These are phyloP conservation scores for Isurus oxyrinchus DNA, from an alignment of 2,113 vertebrate genomes.

Conservation along the genomic window DNA sequence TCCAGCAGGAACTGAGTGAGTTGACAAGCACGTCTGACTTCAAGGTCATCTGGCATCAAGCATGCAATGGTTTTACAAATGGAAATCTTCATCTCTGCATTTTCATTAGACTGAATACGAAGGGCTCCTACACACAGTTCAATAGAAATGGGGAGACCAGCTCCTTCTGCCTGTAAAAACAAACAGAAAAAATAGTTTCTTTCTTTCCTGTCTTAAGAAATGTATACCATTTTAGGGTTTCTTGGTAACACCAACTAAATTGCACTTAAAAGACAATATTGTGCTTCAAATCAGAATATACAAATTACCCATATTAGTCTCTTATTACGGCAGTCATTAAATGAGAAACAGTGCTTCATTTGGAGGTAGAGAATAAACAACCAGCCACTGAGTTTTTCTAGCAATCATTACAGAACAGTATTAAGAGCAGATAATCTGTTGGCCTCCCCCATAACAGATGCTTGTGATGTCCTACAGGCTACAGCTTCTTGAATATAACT, in stretches of 20 bases:
- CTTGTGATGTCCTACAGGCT: too few species aligned
- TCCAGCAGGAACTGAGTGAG: slow-evolving; percentile 90
- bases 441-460: neutral
- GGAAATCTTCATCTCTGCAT: slow-evolving; percentile 77
- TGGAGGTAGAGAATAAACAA: neutral
- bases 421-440: neutral
- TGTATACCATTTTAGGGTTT: neutral
- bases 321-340: neutral
- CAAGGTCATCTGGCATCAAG: slow-evolving; percentile 84
- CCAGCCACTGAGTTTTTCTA: neutral
- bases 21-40: slow-evolving; percentile 86
- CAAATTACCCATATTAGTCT: neutral
- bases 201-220: too few species aligned
- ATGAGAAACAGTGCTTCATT: neutral
- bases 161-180: slow-evolving; percentile 64
- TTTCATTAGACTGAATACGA: slow-evolving; percentile 79
- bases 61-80: slow-evolving; percentile 87
- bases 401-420: neutral
- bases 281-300: neutral
- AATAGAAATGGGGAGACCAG: slow-evolving; percentile 76
- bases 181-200: slow-evolving; percentile 35
- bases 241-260: neutral
- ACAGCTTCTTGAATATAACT: neutral
- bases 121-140: slow-evolving; percentile 90
- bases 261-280: neutral